These are phyloP conservation scores for Bacillus rossius DNA, from an alignment of 1,140 invertebrate species.

Conservation along the genomic window DNA sequence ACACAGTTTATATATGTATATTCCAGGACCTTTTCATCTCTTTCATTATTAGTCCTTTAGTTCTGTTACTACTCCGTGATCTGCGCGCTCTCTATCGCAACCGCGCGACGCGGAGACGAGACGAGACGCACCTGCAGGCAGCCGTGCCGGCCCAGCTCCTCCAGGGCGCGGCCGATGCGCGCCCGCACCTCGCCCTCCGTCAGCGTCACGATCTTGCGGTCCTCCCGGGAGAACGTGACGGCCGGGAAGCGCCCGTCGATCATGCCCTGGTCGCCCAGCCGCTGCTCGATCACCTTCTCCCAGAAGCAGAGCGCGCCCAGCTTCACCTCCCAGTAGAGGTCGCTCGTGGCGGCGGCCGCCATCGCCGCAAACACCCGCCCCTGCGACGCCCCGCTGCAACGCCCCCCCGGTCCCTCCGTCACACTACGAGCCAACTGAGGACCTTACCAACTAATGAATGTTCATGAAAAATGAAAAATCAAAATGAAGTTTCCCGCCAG, in stretches of 20 bases:
- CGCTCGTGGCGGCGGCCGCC: constrained; percentile 54
- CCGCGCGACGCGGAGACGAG: too few relatives aligned
- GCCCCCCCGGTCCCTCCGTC: too few relatives aligned
- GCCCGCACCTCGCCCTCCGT: constrained; percentile 60
- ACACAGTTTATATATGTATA: too few relatives aligned
- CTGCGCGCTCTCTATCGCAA: too few relatives aligned
- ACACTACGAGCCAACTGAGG: too few relatives aligned
- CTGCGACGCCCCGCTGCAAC: constrained; percentile 24
- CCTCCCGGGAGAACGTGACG: constrained; percentile 70
- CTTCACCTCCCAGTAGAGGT: constrained; percentile 77
- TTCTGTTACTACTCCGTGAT: too few relatives aligned
- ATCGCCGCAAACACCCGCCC: constrained; percentile 45
- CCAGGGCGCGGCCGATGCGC: constrained; percentile 57
- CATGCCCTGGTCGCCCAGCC: constrained; percentile 68
- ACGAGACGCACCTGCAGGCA: constrained; percentile 64
- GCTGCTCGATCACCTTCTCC: constrained; percentile 56
- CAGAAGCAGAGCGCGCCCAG: constrained; percentile 62
- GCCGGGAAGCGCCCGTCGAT: constrained; percentile 68
- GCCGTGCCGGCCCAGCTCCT: constrained; percentile 54
- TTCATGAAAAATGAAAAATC: too few relatives aligned
- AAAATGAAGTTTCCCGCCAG: too few relatives aligned
- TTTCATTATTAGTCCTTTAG: too few relatives aligned
- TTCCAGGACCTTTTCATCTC: too few relatives aligned
- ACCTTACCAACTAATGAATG: too few relatives aligned
- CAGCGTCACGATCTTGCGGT: constrained; percentile 66